Percentiles rank a stretch among this genome's conserved stretches.
Evolutionary conservation across 2,888 invertebrate species (phyloP).

Genomic region (Vanessa cardui): DNA sequence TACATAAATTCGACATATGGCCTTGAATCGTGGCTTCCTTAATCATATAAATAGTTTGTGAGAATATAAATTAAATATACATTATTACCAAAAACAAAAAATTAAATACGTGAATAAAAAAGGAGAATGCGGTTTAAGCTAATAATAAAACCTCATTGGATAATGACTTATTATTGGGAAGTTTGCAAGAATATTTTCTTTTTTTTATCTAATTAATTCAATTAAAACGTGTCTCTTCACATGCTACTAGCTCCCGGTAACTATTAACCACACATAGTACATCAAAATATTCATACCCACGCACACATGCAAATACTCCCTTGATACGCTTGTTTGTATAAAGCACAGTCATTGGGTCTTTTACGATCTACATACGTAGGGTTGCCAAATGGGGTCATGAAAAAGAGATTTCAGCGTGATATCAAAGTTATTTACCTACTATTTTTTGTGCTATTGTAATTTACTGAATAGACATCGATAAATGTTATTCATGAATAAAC

Average conservation of each 20-base stretch:
- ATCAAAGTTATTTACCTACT: slow-evolving; percentile 9
- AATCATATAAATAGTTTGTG: too few species aligned
- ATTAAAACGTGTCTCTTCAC: background rate
- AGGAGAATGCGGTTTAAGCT: too few species aligned
- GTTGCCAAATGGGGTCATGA: slow-evolving; percentile 71
- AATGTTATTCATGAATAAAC: slow-evolving; percentile 3
- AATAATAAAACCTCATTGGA: too few species aligned
- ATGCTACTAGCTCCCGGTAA: background rate
- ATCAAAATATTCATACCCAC: slow-evolving; percentile 9
- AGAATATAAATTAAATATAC: too few species aligned
- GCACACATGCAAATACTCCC: slow-evolving; percentile 3
- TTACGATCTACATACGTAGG: slow-evolving; percentile 57
- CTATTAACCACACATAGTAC: background rate
- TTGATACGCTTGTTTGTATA: slow-evolving; percentile 52
- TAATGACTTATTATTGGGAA: too few species aligned
- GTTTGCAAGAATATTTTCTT: too few species aligned
- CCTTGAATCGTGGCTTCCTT: too few species aligned
- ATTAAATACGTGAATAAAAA: too few species aligned
- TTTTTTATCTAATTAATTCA: too few species aligned
- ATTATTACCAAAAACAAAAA: too few species aligned
- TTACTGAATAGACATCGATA: slow-evolving; percentile 2
- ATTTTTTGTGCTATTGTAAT: slow-evolving; percentile 10
- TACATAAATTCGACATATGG: too few species aligned
- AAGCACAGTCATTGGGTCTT: slow-evolving; percentile 56
- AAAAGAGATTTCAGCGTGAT: slow-evolving; percentile 53